Base-by-base conservation (phyloP, 2,797 vertebrate species). In the Eospalax fontanierii region DNA sequence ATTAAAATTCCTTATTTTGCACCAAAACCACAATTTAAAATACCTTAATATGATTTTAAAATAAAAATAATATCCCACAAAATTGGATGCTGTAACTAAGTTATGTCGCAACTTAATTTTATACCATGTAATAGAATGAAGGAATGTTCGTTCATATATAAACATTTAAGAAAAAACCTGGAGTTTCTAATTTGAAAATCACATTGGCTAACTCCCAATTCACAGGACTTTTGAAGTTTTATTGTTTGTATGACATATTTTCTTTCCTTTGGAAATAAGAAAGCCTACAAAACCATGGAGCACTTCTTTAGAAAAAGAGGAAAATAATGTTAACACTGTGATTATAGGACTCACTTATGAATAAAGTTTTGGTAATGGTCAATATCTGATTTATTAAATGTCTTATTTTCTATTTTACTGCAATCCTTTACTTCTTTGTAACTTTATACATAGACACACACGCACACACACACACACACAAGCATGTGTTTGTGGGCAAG, bases 1-100 rank as follows among this genome's bases (percentile, higher is more conserved):
- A 61, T 81, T 61, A 68, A 90, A 96, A 89, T 46, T 8, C 30
- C 85, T 68, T 79, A 93, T 26, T 88, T 71, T 90, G 11, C 15
- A 90, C 22, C 33, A 40, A 83, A 96, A 89, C 90, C 30, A 90
- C 40, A 90, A 26, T 43, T 22, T 73, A 87, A 96, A 94, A 79
- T 18, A 91, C 35, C 81, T 90, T 73, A 92, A 82, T 91, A 82
- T 78, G 74, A 63, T 87, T 78, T 92, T 71, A 50, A 88, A 82
- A 38, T 26, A 82, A 66, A 87, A 75, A 90, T 6, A 16, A 5
- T 28, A 1, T 2, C 43, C n/a, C 7, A 89, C 33, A 21, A 91
- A 35, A 94, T 75, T 96, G 28, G 22, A 65, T 86, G 24, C 59
- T 90, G 35, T 90, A 38, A 90, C n/a, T 84, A 85, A 30, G n/a